phyloP scores from a whole-genome alignment of 2,113 vertebrate species.

The Pavo muticus region DNA sequence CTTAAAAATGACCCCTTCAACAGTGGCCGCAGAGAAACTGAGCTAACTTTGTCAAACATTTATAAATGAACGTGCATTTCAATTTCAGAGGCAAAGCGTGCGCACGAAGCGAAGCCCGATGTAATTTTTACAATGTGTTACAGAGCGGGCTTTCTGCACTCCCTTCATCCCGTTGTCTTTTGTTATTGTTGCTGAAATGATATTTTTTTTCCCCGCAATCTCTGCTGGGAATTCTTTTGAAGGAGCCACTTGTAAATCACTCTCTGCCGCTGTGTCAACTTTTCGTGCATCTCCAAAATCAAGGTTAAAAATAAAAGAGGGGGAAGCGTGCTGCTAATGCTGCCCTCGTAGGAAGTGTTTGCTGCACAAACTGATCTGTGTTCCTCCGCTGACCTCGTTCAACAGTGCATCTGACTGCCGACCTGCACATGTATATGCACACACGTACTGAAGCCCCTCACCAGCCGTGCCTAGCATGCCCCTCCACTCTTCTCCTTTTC shows the following conservation, averaged over 20 bases:
- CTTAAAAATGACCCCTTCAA: not conserved
- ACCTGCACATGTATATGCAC: too few relatives aligned
- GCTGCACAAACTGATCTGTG: not conserved
- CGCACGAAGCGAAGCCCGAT: not conserved
- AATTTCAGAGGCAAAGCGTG: not conserved
- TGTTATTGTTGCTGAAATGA: slow-evolving; percentile 49
- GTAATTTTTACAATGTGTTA: slow-evolving; percentile 54
- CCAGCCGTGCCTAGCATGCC: not conserved
- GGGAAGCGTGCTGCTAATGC: not conserved
- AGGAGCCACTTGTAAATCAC: slow-evolving; percentile 75
- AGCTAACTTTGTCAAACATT: slow-evolving; percentile 27
- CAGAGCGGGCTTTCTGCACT: slow-evolving; percentile 22
- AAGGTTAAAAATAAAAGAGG: slow-evolving; percentile 8
- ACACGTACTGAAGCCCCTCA: not conserved
- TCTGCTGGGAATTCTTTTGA: slow-evolving; percentile 71
- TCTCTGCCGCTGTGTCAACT: slow-evolving; percentile 39
- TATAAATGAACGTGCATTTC: slow-evolving; percentile 6
- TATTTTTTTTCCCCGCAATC: slow-evolving; percentile 43
- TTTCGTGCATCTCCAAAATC: slow-evolving; percentile 53
- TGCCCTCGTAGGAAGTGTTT: not conserved
- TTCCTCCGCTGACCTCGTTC: not conserved
- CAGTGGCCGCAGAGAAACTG: not conserved
- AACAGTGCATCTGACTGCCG: not conserved
- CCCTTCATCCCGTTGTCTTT: slow-evolving; percentile 43
- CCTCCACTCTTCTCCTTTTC: not conserved